Evolutionary conservation across 2,888 invertebrate genomes (phyloP).

Genomic region (Petrophora chlorosata): DNA sequence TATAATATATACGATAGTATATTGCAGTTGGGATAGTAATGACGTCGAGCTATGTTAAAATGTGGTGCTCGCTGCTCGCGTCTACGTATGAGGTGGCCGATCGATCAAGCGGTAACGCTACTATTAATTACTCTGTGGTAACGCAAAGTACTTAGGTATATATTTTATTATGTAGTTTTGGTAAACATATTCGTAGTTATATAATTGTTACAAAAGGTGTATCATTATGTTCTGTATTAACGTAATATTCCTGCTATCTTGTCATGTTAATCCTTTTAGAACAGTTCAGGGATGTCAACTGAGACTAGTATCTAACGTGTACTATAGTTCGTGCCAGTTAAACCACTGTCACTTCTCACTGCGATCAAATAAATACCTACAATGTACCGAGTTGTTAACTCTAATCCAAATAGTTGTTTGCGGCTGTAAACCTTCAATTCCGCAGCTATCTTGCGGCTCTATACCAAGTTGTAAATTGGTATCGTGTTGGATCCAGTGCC

Average conservation of each 20-base stretch:
- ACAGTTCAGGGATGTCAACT: too few species aligned
- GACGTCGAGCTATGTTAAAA: slow-evolving; percentile 49
- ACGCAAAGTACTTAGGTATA: slow-evolving; percentile 2
- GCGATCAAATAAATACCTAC: slow-evolving; percentile 10
- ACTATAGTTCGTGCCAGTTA: neutral
- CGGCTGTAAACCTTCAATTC: slow-evolving; percentile 17
- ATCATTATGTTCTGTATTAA: too few species aligned
- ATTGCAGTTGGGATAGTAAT: slow-evolving; percentile 48
- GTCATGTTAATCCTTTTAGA: too few species aligned
- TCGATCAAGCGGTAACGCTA: slow-evolving; percentile 21
- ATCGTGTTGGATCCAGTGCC: slow-evolving; percentile 9
- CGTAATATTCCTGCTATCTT: neutral
- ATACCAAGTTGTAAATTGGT: slow-evolving; percentile 13
- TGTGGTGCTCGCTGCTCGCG: slow-evolving; percentile 31
- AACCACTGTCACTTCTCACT: slow-evolving; percentile 1
- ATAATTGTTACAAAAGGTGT: too few species aligned
- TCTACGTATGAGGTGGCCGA: slow-evolving; percentile 18
- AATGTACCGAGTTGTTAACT: slow-evolving; percentile 16
- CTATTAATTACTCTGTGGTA: slow-evolving; percentile 9
- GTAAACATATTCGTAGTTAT: neutral
- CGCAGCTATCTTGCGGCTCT: slow-evolving; percentile 5
- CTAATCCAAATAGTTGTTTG: slow-evolving; percentile 20
- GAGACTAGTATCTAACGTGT: neutral
- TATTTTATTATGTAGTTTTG: too few species aligned
- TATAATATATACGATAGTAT: slow-evolving; percentile 2